Conservation (phyloP, 2,797 vertebrate genomes). For the Sparus aurata region DNA sequence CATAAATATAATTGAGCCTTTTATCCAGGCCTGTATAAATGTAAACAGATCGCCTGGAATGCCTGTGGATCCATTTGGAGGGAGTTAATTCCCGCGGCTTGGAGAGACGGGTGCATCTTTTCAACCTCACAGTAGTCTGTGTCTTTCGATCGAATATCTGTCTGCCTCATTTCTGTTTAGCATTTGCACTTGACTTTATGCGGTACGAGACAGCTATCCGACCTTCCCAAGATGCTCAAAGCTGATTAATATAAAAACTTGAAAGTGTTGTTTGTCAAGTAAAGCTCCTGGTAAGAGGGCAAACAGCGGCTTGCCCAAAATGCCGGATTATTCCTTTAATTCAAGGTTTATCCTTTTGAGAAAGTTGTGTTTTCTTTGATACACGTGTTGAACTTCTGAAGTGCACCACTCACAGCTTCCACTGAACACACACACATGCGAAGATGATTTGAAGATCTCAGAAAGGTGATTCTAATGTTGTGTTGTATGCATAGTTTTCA, state of each 20-base stretch:
- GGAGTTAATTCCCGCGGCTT: neutral
- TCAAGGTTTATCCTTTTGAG: neutral
- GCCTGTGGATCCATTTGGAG: neutral
- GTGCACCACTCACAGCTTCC: neutral
- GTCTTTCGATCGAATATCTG: neutral
- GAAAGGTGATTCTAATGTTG: neutral
- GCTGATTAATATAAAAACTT: constrained; percentile 5
- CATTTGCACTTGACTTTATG: neutral
- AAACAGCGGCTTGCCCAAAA: neutral
- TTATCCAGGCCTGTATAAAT: too few species aligned
- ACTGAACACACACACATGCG: neutral
- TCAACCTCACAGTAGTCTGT: neutral
- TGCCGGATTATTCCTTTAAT: neutral
- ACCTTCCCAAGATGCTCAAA: neutral
- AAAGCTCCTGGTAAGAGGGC: neutral
- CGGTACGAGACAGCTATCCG: neutral
- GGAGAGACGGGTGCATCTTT: neutral
- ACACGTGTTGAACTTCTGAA: neutral
- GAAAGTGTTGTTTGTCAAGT: neutral
- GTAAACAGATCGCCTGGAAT: neutral
- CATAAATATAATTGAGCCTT: too few species aligned
- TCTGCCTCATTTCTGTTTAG: neutral
- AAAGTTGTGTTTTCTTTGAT: neutral
- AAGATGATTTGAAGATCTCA: too few species aligned
- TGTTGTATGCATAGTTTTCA: neutral